Evolutionary conservation across 37 sponge, comb jelly and placozoan genomes (phyloP).

Genomic region (Spongilla lacustris): DNA sequence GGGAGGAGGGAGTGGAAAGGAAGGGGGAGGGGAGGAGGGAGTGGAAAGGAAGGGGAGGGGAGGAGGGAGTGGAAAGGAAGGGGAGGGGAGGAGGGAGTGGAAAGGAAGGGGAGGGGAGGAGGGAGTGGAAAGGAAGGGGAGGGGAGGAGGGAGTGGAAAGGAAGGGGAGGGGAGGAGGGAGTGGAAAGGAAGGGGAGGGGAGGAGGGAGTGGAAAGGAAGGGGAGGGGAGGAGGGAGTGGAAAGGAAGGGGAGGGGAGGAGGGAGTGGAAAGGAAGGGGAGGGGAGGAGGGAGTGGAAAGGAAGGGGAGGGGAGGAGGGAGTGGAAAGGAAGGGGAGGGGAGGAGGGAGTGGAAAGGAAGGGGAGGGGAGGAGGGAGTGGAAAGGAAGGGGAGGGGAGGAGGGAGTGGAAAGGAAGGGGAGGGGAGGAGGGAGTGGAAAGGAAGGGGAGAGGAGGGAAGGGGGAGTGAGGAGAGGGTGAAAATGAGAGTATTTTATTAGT

Average conservation of each 20-base stretch:
- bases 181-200: too few relatives aligned
- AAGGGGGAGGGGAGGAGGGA: not conserved
- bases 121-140: too few relatives aligned
- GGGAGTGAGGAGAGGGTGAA: not conserved
- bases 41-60: not conserved
- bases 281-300: not conserved
- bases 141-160: too few relatives aligned
- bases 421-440: not conserved
- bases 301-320: not conserved
- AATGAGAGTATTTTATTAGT: too few relatives aligned
- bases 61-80: not conserved
- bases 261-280: too few relatives aligned
- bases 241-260: too few relatives aligned
- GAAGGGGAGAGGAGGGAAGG: not conserved
- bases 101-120: not conserved
- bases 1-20: not conserved
- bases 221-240: too few relatives aligned
- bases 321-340: constrained; percentile 4
- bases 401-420: not conserved
- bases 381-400: not conserved
- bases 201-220: too few relatives aligned
- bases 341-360: constrained; percentile 4
- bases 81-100: too few relatives aligned
- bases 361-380: not conserved
- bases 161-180: too few relatives aligned